Evolutionary conservation across 2,888 invertebrate genomes (phyloP), one percentile per base, ranked within the genome.

Genomic region (Chymomyza fuscimana): DNA sequence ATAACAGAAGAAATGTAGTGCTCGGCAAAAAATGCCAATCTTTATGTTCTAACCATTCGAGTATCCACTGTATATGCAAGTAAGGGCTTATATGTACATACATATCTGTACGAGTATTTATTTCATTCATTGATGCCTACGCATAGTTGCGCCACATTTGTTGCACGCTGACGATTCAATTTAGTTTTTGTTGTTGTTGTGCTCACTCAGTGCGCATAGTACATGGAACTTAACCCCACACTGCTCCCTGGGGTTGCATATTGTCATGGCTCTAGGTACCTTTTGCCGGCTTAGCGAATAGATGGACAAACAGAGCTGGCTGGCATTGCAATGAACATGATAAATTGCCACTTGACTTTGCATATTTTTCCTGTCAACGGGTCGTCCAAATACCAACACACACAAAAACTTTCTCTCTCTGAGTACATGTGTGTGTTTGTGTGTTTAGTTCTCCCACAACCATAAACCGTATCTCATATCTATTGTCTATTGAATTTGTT

Each of bases 341-440:
- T 86, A 86, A 86, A 88, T 86, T 86, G 87, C 81, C 88, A 88
- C 88, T 86, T 88, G 87, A 88, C 86, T 88, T 85, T 86, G 88
- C 81, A 85, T 86, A 82, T 78, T 86, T 82, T 62, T 70, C 79
- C 66, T 75, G 73, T 63, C 78, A 59, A 68, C 62, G 72, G 76
- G 70, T 82, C 72, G 77, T 67, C 72, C 67, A 51, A 64, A 16
- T 52, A 36, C 40, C 62, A 19, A 61, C 19, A 54, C 12, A 46
- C 0, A 12, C 12, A 1, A 46, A 46, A 46, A 46, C 12, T 46
- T 46, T 10, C 40, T 46, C 40, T 15, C 40, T 46, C 12, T 12
- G 12, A 7, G 12, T 12, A 46, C 6, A 4, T 46, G 40, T 46
- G 12, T 46, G 40, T 46, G 40, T 32, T 1, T 32, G 7, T 36